These are phyloP conservation scores for Phaonia tiefii DNA, from an alignment of 2,888 invertebrate genomes.

Conservation along the genomic window DNA sequence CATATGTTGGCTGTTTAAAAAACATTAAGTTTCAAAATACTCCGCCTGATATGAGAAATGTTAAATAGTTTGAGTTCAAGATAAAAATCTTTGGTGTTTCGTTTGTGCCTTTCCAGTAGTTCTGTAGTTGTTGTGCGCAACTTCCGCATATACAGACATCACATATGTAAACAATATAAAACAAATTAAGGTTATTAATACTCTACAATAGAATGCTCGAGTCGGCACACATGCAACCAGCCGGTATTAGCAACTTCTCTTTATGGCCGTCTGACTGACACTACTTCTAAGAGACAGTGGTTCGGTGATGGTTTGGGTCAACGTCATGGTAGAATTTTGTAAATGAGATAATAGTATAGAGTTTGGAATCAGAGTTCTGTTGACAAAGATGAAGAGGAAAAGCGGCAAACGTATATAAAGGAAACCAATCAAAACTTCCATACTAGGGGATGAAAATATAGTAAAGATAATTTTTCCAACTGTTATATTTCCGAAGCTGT, in stretches of 20 bases:
- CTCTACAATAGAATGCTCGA: slow-evolving; percentile 38
- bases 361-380: too few species aligned
- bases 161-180: slow-evolving; percentile 70
- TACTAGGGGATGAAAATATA: too few species aligned
- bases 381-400: too few species aligned
- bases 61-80: slow-evolving; percentile 19
- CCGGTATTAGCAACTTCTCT: too few species aligned
- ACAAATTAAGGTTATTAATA: slow-evolving; percentile 65
- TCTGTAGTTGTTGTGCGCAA: slow-evolving; percentile 31
- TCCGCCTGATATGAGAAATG: not conserved
- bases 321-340: too few species aligned
- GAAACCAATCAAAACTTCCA: too few species aligned
- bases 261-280: not conserved
- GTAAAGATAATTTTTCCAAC: too few species aligned
- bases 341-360: too few species aligned
- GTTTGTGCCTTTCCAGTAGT: not conserved
- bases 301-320: too few species aligned
- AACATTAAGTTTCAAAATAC: slow-evolving; percentile 8
- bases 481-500: too few species aligned
- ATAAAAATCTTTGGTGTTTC: slow-evolving; percentile 18
- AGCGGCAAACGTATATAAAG: too few species aligned
- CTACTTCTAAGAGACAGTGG: not conserved
- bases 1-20: slow-evolving; percentile 5
- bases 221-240: slow-evolving; percentile 58
- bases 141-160: slow-evolving; percentile 62